Evolutionary conservation across 2,888 invertebrate genomes (phyloP), one percentile per base, ranked within the genome.

Genomic region (Amorpha juglandis): DNA sequence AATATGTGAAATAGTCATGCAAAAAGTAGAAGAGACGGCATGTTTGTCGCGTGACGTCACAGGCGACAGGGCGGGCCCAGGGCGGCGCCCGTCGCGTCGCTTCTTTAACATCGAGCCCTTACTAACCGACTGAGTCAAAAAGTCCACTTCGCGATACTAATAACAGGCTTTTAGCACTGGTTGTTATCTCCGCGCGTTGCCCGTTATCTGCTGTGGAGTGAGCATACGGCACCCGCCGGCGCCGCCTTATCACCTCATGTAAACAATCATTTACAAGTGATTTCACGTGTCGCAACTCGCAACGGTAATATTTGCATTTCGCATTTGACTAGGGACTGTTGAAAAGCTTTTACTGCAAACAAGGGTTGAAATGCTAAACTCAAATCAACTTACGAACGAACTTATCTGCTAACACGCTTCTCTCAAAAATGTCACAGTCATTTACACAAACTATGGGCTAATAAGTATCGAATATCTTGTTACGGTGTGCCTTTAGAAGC

Each of bases 191-290:
- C 77, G 74, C 76, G 79, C 81, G 78, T 77, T 83, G 81, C 72
- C 78, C 74, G 85, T 88, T 91, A 90, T 91, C 90, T 86, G 77
- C 70, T 74, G 74, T 67, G 72, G 75, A 74, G 74, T 79, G 81
- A 80, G 83, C 80, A 78, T 78, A 81, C 83, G 82, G 81, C 86
- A 83, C 84, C 83, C 89, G 89, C 86, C 87, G 92, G 92, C 92
- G 92, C 92, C 92, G 85, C 83, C 87, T 92, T 92, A 92, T 93
- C 92, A 85, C 66, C 68, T 63, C 82, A 73, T 80, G 90, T 86
- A 92, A 92, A 92, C 91, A 92, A 78, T 84, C 84, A 77, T 85
- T 84, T 86, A 88, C 89, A 86, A 91, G 87, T 88, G 85, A 89
- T 84, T 89, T 86, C 78, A 78, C 90, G 79, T 88, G 86, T 87